Evolutionary conservation across 1,140 invertebrate species (phyloP), one percentile per base, ranked within the genome.

Genomic region (Penaeus chinensis): DNA sequence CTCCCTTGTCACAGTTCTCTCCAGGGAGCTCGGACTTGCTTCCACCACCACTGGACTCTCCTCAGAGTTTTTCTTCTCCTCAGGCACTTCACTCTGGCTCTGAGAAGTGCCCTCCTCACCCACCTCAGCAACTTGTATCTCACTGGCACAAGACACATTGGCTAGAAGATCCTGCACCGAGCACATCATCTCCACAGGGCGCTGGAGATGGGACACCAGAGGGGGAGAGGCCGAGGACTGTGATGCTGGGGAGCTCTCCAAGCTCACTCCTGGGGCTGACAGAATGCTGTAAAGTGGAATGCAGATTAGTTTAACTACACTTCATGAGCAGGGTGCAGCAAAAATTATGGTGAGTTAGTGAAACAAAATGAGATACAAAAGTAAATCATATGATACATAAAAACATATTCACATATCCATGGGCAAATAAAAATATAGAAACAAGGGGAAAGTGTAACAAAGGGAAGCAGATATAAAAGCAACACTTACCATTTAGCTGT

Each of bases 101-200:
- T 5, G 16, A 13, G 60, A 42, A n/a, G 24, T 69, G 5, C 32
- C 16, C 13, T 84, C 1, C 54, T 77, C 42, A 74, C 22, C 83
- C 24, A 54, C 71, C 19, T 63, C 81, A 60, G 61, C 60, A 47
- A 80, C 65, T 7, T 86, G 32, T 0, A 87, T 78, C 37, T 88
- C 84, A 88, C 85, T 87, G n/a, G 54, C 71, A n/a, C 79, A 83
- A 10, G 89, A 90, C 60, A 88, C 87, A 81, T 90, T 90, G 10
- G 89, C 89, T 54, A 90, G 63, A 37, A 90, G 74, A 78, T 90
- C 89, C 61, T 90, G 89, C 71, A 90, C 86, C 1, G 89, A 87
- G 62, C 89, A 90, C 79, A 90, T 87, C 24, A 80, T 76, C 19
- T 79, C 89, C 61, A 77, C 74, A 32, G 82, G 89, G 19, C 66